Percentiles rank a stretch among this genome's conserved stretches.
These are phyloP conservation scores for Synodontis membranacea DNA, from an alignment of 2,113 vertebrate species.

Conservation along the genomic window DNA sequence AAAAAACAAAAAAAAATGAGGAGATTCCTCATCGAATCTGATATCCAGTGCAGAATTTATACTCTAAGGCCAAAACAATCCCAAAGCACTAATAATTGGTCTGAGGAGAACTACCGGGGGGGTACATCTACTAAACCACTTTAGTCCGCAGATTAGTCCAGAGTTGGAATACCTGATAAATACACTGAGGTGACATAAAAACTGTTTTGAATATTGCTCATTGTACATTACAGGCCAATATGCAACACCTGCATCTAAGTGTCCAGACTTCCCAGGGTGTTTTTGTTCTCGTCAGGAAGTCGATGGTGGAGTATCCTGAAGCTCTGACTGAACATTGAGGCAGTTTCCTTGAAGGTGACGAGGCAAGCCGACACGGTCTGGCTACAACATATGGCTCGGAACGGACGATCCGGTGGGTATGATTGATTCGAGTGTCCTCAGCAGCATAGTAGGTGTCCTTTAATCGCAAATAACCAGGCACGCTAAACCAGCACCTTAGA, in stretches of 20 bases:
- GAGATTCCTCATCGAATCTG: conserved; percentile 25
- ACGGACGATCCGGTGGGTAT: conserved; percentile 45
- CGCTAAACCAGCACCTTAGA: conserved; percentile 51
- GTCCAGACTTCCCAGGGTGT: conserved; percentile 38
- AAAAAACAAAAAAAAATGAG: conserved; percentile 32
- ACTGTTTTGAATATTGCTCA: conserved; percentile 54
- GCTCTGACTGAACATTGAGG: conserved; percentile 49
- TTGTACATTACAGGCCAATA: conserved; percentile 57
- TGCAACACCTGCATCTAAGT: conserved; percentile 41
- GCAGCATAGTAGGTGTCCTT: conserved; percentile 51
- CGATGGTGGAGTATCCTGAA: conserved; percentile 48
- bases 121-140: conserved; percentile 34
- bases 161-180: conserved; percentile 49
- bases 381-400: conserved; percentile 57
- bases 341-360: conserved; percentile 55
- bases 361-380: conserved; percentile 51
- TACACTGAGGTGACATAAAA: conserved; percentile 45
- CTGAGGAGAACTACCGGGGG: conserved; percentile 27
- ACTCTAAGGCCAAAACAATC: conserved; percentile 43
- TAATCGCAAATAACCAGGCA: conserved; percentile 49
- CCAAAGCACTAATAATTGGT: conserved; percentile 39
- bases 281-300: conserved; percentile 40
- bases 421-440: conserved; percentile 48
- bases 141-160: conserved; percentile 41
- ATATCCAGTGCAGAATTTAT: conserved; percentile 37